Evolutionary conservation across 2,888 invertebrate species (phyloP).

Genomic region (Lymantria monacha): DNA sequence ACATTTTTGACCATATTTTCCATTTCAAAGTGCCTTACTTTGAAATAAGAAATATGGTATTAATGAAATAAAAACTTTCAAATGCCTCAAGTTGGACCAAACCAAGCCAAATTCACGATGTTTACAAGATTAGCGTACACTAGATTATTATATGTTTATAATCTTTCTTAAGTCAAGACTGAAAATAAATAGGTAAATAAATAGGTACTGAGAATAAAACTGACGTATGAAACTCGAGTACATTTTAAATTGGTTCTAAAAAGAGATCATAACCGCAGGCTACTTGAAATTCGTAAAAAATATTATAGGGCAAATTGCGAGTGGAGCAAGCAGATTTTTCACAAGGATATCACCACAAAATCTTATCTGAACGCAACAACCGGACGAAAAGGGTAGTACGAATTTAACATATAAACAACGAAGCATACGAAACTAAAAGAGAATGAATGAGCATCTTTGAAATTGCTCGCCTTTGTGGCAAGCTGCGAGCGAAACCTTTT

Average conservation of each 20-base stretch:
- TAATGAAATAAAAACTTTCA: too few species aligned
- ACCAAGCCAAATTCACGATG: too few species aligned
- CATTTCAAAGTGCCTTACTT: too few species aligned
- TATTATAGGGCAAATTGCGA: slow-evolving; percentile 44
- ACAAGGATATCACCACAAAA: slow-evolving; percentile 41
- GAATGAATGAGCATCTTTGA: slow-evolving; percentile 53
- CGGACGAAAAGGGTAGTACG: slow-evolving; percentile 51
- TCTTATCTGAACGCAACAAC: slow-evolving; percentile 48
- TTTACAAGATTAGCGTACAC: too few species aligned
- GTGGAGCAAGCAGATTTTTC: slow-evolving; percentile 40
- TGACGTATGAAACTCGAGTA: not conserved
- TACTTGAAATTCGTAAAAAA: slow-evolving; percentile 57
- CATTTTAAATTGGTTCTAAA: slow-evolving; percentile 20
- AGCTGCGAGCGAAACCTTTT: slow-evolving; percentile 47
- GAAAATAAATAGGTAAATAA: too few species aligned
- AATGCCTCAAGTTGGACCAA: too few species aligned
- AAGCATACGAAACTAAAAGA: slow-evolving; percentile 51
- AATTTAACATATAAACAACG: slow-evolving; percentile 59
- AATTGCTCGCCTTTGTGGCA: slow-evolving; percentile 57
- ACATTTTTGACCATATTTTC: too few species aligned
- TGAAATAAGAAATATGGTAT: too few species aligned
- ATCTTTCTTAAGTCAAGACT: too few species aligned
- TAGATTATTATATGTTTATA: too few species aligned
- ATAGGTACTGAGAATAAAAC: not conserved
- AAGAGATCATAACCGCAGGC: slow-evolving; percentile 27